A percentile compares a stretch with the other conserved stretches of the same genome.
Conservation (phyloP, 2,113 vertebrate species). For the Budorcas taxicolor region DNA sequence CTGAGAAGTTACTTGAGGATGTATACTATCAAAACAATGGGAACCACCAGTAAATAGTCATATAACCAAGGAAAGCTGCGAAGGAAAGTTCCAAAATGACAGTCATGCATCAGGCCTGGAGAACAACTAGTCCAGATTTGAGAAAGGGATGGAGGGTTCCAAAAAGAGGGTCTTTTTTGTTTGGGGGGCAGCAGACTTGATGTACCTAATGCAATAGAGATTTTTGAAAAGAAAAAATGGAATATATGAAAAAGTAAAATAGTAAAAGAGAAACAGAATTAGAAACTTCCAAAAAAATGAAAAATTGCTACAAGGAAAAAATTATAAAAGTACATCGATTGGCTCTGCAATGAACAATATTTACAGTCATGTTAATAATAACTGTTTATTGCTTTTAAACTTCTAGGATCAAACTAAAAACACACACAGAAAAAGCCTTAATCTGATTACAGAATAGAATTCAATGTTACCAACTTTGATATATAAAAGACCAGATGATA, state of each 20-base stretch:
- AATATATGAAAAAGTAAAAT: constrained; percentile 30
- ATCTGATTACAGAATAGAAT: constrained; percentile 22
- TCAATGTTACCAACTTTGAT: constrained; percentile 11
- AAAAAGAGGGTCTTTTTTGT: background rate
- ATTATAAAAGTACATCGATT: background rate
- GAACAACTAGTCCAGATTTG: background rate
- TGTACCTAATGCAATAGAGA: background rate
- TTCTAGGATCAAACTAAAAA: constrained; percentile 24
- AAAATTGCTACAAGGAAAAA: constrained; percentile 30
- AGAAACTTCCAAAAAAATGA: background rate
- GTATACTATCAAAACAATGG: constrained; percentile 12
- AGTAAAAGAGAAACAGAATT: background rate
- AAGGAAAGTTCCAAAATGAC: background rate
- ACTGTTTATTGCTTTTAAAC: background rate
- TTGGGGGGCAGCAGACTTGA: background rate
- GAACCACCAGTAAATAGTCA: constrained; percentile 21
- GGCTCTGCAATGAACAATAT: background rate
- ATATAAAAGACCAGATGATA: constrained; percentile 33
- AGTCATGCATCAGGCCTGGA: background rate
- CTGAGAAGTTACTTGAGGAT: constrained; percentile 46
- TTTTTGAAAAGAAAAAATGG: background rate
- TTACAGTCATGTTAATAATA: constrained; percentile 22
- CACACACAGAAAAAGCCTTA: background rate
- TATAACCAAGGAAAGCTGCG: constrained; percentile 18
- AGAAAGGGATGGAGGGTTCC: background rate